These are phyloP conservation scores for Heliconius nattereri DNA, from an alignment of 1,140 invertebrate species.

Conservation along the genomic window DNA sequence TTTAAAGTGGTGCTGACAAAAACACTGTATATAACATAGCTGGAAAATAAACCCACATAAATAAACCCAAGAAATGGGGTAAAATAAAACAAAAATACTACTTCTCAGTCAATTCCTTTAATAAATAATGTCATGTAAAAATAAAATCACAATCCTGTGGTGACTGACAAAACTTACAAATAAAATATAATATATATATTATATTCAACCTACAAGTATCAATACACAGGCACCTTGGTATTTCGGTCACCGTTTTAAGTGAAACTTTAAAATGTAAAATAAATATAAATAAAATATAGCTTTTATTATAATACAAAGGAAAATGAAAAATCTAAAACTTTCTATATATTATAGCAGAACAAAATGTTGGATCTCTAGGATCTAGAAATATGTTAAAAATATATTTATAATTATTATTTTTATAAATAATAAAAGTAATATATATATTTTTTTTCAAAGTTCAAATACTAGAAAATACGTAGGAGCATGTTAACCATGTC, in stretches of 20 bases:
- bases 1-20: too few species aligned
- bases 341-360: too few species aligned
- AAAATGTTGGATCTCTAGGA: too few species aligned
- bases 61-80: neutral
- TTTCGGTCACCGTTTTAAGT: neutral
- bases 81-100: conserved; percentile 35
- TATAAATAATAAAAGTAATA: too few species aligned
- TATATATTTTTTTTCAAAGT: too few species aligned
- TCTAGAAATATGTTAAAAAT: too few species aligned
- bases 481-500: too few species aligned
- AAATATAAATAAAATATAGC: neutral
- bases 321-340: too few species aligned
- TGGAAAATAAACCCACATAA: too few species aligned
- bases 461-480: too few species aligned
- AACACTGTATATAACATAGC: too few species aligned
- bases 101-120: conserved; percentile 54
- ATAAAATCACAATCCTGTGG: conserved; percentile 57
- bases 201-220: neutral
- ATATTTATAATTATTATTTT: too few species aligned
- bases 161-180: neutral
- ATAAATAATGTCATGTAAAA: conserved; percentile 77
- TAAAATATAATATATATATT: conserved; percentile 4
- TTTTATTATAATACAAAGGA: neutral
- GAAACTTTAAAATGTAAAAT: neutral
- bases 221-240: conserved; percentile 1